Evolutionary conservation across 1,140 invertebrate genomes (phyloP).

Genomic region (Ostrea edulis): DNA sequence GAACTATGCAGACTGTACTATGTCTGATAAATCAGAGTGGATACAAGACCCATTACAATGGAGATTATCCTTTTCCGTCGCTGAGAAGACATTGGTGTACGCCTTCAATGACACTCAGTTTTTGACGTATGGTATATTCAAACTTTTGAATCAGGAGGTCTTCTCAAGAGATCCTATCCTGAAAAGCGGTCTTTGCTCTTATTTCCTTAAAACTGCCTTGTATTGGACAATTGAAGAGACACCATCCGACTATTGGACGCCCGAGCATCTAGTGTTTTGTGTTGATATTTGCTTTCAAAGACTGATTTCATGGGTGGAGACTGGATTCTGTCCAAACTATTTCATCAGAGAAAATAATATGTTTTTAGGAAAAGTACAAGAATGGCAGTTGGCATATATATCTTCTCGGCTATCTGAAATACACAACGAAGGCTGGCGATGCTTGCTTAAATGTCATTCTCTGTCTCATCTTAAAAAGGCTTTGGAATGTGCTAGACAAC

Average conservation of each 20-base stretch:
- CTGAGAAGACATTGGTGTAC: conserved; percentile 40
- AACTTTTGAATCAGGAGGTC: conserved; percentile 35
- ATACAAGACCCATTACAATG: conserved; percentile 14
- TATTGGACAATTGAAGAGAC: conserved; percentile 43
- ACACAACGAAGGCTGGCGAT: not conserved
- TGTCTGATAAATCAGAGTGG: not conserved
- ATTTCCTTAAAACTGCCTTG: conserved; percentile 45
- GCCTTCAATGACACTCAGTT: conserved; percentile 41
- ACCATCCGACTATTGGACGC: not conserved
- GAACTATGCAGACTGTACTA: not conserved
- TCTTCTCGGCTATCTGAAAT: not conserved
- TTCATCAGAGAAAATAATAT: conserved; percentile 48
- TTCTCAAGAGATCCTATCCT: not conserved
- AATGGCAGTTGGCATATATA: not conserved
- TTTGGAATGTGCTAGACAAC: not conserved
- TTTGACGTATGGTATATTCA: conserved; percentile 42
- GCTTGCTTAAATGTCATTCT: not conserved
- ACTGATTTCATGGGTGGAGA: conserved; percentile 24
- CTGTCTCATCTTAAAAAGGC: not conserved
- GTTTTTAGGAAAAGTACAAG: conserved; percentile 40
- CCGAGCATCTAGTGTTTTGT: not conserved
- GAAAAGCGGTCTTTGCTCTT: conserved; percentile 39
- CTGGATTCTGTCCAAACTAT: conserved; percentile 50
- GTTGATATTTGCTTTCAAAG: conserved; percentile 16
- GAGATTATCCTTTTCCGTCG: conserved; percentile 47